A percentile compares a stretch with the other conserved stretches of the same genome.
These are phyloP conservation scores for Fopius arisanus DNA, from an alignment of 1,140 invertebrate species.

Conservation along the genomic window DNA sequence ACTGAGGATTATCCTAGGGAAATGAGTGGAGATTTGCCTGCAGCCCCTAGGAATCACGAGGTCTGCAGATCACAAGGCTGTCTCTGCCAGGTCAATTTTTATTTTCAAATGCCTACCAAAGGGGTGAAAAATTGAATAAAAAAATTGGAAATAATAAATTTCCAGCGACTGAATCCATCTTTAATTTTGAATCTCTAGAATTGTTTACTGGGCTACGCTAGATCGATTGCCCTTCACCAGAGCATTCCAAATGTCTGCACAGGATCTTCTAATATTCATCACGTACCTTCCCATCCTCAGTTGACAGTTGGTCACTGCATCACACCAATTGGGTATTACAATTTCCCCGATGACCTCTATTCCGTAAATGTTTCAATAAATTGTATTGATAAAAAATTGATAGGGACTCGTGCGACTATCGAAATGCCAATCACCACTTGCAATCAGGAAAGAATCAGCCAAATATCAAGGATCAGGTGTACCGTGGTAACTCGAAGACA, in stretches of 20 bases:
- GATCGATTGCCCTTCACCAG: constrained; percentile 52
- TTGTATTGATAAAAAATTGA: constrained; percentile 24
- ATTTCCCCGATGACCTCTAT: no score
- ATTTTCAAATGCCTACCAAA: neutral
- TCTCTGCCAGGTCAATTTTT: constrained; percentile 51
- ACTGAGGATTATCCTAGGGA: constrained; percentile 40
- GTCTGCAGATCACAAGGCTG: constrained; percentile 49
- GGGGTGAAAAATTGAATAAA: neutral
- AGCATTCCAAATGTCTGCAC: constrained; percentile 56
- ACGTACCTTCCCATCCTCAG: constrained; percentile 40
- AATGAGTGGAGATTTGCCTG: constrained; percentile 23
- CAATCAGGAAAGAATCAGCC: neutral
- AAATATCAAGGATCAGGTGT: neutral
- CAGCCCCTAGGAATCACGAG: constrained; percentile 26
- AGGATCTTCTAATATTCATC: constrained; percentile 39
- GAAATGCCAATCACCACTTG: neutral
- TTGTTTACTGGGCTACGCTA: constrained; percentile 52
- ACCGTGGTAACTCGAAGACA: neutral
- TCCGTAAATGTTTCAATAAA: constrained; percentile 32
- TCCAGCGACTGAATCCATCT: neutral
- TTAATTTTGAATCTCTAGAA: constrained; percentile 39
- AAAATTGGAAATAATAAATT: neutral
- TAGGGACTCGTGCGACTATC: neutral
- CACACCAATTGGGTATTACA: constrained; percentile 23
- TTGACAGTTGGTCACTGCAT: constrained; percentile 44